Evolutionary conservation across 2,888 invertebrate species (phyloP), one percentile per base, ranked within the genome.

Genomic region (Serrognathus titanus): DNA sequence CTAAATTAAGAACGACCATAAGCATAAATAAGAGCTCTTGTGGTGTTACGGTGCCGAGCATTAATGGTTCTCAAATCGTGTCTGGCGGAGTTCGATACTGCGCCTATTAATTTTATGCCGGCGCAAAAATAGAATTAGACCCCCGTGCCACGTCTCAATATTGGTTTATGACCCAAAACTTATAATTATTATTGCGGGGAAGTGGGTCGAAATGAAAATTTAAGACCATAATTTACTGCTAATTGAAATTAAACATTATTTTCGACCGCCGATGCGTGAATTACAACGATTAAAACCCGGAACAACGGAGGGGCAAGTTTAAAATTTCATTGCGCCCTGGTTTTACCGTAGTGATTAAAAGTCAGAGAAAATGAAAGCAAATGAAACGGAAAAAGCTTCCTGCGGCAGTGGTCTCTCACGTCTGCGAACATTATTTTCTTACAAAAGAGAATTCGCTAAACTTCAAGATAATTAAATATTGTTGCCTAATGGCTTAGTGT

Each of bases 21-120:
- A 61, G 64, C 65, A 66, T 65, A 67, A 66, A 68, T 65, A 68
- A 67, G 62, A 62, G 58, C 63, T 65, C 65, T 62, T 60, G 57
- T 60, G 16, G 50, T 49, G 49, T 47, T 59, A 58, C 62, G 59
- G 60, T 61, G 59, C 57, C 56, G 56, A 55, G 57, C 63, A 64
- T 60, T 64, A 65, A 66, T 66, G 65, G 48, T 43, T 43, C 56
- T 57, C 51, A 63, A 64, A 64, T 68, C 66, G 68, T 65, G 68
- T 66, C 68, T 68, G 68, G 65, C 62, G 59, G 62, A 58, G 56
- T 63, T 65, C 69, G 68, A 69, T 69, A 69, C 64, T 61, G 64
- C 63, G 52, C 63, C 67, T 66, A 69, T 70, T 70, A 70, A 70
- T 68, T 67, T 66, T 66, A 65, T 61, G 59, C 57, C 61, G 62